A percentile compares a stretch with the other conserved stretches of the same genome.
phyloP scores from a whole-genome alignment of 2,888 invertebrate species.

The Zygothrica quintamaculata region DNA sequence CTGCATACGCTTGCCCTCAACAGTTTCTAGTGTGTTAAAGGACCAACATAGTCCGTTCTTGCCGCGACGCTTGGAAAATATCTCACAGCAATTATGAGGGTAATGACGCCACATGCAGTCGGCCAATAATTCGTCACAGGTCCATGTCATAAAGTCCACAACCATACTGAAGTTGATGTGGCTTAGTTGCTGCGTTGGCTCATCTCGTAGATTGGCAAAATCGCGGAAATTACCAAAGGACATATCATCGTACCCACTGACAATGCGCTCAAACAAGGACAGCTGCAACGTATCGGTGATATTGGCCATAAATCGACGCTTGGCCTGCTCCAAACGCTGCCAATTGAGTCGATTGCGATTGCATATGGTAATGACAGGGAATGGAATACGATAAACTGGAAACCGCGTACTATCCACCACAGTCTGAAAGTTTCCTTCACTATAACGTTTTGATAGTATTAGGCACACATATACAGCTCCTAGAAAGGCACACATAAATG shows the following conservation, averaged over 20 bases:
- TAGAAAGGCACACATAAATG: slow-evolving; percentile 75
- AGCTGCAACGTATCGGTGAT: slow-evolving; percentile 52
- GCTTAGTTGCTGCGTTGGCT: slow-evolving; percentile 66
- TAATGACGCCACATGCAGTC: slow-evolving; percentile 85
- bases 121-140: slow-evolving; percentile 83
- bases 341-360: slow-evolving; percentile 83
- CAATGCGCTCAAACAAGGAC: slow-evolving; percentile 72
- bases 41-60: slow-evolving; percentile 85
- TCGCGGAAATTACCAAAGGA: slow-evolving; percentile 78
- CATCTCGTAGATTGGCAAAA: slow-evolving; percentile 63
- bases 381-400: slow-evolving; percentile 81
- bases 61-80: slow-evolving; percentile 84
- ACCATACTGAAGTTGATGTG: slow-evolving; percentile 81
- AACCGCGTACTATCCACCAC: slow-evolving; percentile 82
- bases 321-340: slow-evolving; percentile 76
- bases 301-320: slow-evolving; percentile 72
- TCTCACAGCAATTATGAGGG: slow-evolving; percentile 84
- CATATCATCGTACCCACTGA: slow-evolving; percentile 75
- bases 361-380: slow-evolving; percentile 83
- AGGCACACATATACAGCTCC: slow-evolving; percentile 81
- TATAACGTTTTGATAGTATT: slow-evolving; percentile 80
- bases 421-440: slow-evolving; percentile 80
- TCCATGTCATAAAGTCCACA: slow-evolving; percentile 80
- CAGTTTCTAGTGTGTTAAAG: slow-evolving; percentile 84
- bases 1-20: slow-evolving; percentile 63